Evolutionary conservation across 1,140 invertebrate species (phyloP).

Genomic region (Patella vulgata): DNA sequence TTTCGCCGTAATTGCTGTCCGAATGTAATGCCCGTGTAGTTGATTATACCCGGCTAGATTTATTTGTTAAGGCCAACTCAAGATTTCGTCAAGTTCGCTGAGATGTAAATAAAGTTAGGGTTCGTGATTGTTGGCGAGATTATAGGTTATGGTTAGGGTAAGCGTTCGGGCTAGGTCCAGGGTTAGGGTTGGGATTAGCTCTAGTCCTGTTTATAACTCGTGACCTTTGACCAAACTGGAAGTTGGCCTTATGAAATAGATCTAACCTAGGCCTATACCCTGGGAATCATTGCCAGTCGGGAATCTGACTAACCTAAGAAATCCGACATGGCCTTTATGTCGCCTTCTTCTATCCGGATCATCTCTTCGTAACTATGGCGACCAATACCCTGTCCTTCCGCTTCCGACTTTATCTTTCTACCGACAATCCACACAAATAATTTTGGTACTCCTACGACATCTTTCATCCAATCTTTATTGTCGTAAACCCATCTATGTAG

Average conservation of each 20-base stretch:
- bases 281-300: neutral
- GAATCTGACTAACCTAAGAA: constrained; percentile 28
- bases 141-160: too few species aligned
- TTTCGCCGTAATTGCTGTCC: too few species aligned
- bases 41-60: neutral
- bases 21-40: neutral
- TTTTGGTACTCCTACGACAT: constrained; percentile 4
- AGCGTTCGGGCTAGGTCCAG: too few species aligned
- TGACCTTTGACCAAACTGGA: too few species aligned
- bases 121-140: too few species aligned
- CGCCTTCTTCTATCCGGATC: constrained; percentile 23
- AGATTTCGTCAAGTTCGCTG: too few species aligned
- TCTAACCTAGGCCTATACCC: neutral
- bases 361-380: constrained; percentile 36
- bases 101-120: too few species aligned
- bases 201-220: too few species aligned
- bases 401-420: constrained; percentile 10
- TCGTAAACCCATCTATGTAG: constrained; percentile 23
- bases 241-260: too few species aligned
- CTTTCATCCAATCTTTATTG: constrained; percentile 9
- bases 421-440: constrained; percentile 28
- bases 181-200: too few species aligned
- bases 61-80: too few species aligned
- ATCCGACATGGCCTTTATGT: constrained; percentile 33
- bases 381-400: constrained; percentile 37